These are phyloP conservation scores for Geothlypis trichas DNA, from an alignment of 2,113 vertebrate species.

Conservation along the genomic window DNA sequence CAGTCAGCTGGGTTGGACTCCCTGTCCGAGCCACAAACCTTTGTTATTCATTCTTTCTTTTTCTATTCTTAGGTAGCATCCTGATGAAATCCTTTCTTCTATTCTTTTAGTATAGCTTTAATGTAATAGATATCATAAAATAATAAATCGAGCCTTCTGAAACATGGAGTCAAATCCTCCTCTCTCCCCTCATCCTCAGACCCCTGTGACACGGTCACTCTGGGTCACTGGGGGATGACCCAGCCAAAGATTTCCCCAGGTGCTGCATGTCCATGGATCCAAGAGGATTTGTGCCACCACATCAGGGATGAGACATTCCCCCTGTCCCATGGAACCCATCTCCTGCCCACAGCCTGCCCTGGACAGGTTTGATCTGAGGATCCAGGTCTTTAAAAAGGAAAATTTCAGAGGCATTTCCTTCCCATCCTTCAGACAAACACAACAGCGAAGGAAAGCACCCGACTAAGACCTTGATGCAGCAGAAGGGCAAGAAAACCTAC, in stretches of 20 bases:
- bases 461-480: constrained; percentile 8
- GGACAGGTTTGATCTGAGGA: background rate
- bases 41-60: too few relatives aligned
- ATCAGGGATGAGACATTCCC: rapidly evolving
- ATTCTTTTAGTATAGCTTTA: too few relatives aligned
- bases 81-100: too few relatives aligned
- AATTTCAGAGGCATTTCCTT: background rate
- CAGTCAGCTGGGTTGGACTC: too few relatives aligned
- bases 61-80: too few relatives aligned
- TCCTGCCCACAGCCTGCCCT: background rate
- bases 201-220: too few relatives aligned
- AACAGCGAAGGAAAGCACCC: rapidly evolving
- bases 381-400: background rate
- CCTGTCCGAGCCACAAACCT: too few relatives aligned
- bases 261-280: rapidly evolving
- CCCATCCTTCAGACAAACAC: background rate
- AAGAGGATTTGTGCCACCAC: background rate
- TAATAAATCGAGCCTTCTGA: too few relatives aligned
- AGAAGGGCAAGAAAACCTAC: background rate
- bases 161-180: too few relatives aligned
- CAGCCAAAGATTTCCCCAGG: background rate
- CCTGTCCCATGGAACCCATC: background rate
- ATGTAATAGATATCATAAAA: too few relatives aligned
- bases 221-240: too few relatives aligned
- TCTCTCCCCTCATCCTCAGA: too few relatives aligned